A percentile compares a stretch with the other conserved stretches of the same genome.
phyloP scores from a whole-genome alignment of 2,888 invertebrate genomes.

The Agrilus cyanescens region DNA sequence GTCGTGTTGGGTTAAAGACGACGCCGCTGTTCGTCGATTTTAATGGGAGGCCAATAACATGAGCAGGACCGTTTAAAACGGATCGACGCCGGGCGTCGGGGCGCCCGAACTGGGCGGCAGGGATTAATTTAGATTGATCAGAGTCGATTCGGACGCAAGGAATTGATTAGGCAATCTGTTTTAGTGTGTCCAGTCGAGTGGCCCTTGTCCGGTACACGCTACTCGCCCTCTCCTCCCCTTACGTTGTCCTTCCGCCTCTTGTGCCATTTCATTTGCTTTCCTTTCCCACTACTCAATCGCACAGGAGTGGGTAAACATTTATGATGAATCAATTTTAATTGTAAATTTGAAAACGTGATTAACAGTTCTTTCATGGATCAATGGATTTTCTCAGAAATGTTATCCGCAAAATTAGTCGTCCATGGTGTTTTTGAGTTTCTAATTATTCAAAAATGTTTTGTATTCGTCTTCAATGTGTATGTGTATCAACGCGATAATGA shows the following conservation, averaged over 20 bases:
- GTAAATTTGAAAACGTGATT: too few relatives aligned
- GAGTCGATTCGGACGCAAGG: constrained; percentile 38
- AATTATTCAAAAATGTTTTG: too few relatives aligned
- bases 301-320: too few relatives aligned
- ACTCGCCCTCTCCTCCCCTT: constrained; percentile 2
- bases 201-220: constrained; percentile 32
- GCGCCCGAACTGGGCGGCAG: constrained; percentile 28
- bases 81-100: constrained; percentile 13
- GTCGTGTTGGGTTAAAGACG: too few relatives aligned
- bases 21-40: constrained; percentile 21
- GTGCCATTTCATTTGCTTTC: neutral
- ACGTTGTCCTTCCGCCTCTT: constrained; percentile 1
- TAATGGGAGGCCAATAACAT: constrained; percentile 23
- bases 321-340: too few relatives aligned
- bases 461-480: too few relatives aligned
- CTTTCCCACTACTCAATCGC: constrained; percentile 1
- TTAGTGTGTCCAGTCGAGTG: constrained; percentile 39
- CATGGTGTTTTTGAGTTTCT: too few relatives aligned
- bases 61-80: constrained; percentile 25
- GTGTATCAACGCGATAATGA: too few relatives aligned
- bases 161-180: constrained; percentile 42
- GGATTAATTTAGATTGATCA: constrained; percentile 42
- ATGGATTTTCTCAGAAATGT: too few relatives aligned
- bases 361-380: too few relatives aligned
- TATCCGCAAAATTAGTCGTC: too few relatives aligned